phyloP scores from a whole-genome alignment of 2,113 vertebrate genomes.

The Brienomyrus brachyistius region DNA sequence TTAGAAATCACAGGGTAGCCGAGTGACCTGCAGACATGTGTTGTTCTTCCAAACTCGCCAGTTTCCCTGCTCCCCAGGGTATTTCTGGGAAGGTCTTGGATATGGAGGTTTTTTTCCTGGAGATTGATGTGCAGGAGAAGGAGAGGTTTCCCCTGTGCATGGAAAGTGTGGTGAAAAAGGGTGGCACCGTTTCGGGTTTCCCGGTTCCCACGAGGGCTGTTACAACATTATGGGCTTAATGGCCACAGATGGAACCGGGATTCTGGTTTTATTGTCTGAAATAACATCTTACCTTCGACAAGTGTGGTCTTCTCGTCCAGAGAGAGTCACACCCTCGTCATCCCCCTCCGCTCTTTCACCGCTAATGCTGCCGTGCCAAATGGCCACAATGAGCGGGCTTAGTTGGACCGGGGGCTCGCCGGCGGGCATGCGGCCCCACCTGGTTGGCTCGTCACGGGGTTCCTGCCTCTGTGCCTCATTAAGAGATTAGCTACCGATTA shows the following conservation, averaged over 20 bases:
- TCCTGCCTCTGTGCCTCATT: not conserved
- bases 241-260: not conserved
- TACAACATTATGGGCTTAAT: constrained; percentile 28
- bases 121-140: not conserved
- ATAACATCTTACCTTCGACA: not conserved
- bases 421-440: not conserved
- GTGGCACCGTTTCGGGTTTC: not conserved
- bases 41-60: not conserved
- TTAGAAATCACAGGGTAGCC: constrained; percentile 35
- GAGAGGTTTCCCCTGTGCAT: not conserved
- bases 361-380: not conserved
- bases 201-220: constrained; percentile 12
- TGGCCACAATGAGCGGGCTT: not conserved
- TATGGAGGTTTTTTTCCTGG: not conserved
- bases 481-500: constrained; percentile 21
- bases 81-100: not conserved
- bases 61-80: not conserved
- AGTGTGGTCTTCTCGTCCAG: not conserved
- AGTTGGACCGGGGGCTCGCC: not conserved
- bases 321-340: not conserved
- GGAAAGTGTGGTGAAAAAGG: not conserved
- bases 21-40: not conserved
- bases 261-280: constrained; percentile 13
- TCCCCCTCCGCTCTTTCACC: not conserved
- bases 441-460: not conserved